phyloP scores from a whole-genome alignment of 2,113 vertebrate genomes.

The Pseudorasbora parva region DNA sequence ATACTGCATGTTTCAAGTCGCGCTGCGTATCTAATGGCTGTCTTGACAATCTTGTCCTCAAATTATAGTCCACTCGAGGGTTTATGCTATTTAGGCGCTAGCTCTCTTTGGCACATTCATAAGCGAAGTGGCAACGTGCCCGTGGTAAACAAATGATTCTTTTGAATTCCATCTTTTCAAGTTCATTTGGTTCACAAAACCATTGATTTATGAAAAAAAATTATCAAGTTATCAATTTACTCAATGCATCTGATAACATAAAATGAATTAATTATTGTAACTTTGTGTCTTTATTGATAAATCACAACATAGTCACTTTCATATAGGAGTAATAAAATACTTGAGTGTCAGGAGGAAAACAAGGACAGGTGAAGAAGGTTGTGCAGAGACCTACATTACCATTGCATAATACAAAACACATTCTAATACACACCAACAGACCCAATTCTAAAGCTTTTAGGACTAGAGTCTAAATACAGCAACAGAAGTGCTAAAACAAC shows the following conservation, averaged over 20 bases:
- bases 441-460: slow-evolving; percentile 1
- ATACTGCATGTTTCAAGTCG: not conserved
- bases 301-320: not conserved
- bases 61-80: not conserved
- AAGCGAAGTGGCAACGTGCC: not conserved
- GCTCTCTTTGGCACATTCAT: not conserved
- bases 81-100: not conserved
- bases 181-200: slow-evolving; percentile 4
- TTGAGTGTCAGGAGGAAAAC: not conserved
- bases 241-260: not conserved
- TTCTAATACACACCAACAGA: not conserved
- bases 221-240: not conserved
- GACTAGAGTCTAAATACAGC: slow-evolving; percentile 34
- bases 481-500: slow-evolving; percentile 38
- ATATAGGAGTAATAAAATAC: not conserved
- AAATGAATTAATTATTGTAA: not conserved
- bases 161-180: not conserved
- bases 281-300: not conserved
- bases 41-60: slow-evolving; percentile 1
- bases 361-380: not conserved
- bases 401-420: not conserved
- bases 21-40: not conserved
- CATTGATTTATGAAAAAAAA: not conserved
- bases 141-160: not conserved
- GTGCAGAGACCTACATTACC: not conserved